These are phyloP conservation scores for Rousettus leschenaultii DNA, from an alignment of 2,113 vertebrate species.

Conservation along the genomic window DNA sequence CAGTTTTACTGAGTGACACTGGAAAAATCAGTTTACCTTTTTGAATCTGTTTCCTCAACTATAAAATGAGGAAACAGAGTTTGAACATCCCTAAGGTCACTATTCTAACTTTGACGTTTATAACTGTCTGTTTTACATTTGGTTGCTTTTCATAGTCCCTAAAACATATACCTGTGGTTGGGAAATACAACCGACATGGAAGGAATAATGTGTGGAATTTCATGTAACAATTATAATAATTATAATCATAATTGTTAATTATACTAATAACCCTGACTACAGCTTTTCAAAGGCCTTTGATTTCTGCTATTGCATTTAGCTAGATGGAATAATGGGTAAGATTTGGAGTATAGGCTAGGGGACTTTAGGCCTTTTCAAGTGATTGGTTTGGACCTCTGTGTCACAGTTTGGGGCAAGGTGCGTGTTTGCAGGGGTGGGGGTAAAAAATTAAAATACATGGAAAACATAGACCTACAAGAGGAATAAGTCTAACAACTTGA, in stretches of 20 bases:
- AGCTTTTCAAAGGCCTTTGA: not conserved
- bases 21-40: not conserved
- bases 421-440: not conserved
- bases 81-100: not conserved
- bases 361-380: not conserved
- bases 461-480: not conserved
- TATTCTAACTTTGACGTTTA: not conserved
- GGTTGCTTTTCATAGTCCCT: not conserved
- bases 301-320: not conserved
- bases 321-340: not conserved
- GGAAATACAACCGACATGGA: not conserved
- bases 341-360: not conserved
- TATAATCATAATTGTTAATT: not conserved
- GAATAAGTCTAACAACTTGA: not conserved
- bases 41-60: not conserved
- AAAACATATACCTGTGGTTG: not conserved
- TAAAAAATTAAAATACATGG: not conserved
- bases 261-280: not conserved
- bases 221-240: not conserved
- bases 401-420: not conserved
- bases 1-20: not conserved
- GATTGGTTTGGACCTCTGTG: not conserved
- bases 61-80: not conserved
- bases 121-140: not conserved
- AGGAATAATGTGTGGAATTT: not conserved